These are phyloP conservation scores for Pardalotus punctatus DNA, from an alignment of 2,113 vertebrate species.

Conservation along the genomic window DNA sequence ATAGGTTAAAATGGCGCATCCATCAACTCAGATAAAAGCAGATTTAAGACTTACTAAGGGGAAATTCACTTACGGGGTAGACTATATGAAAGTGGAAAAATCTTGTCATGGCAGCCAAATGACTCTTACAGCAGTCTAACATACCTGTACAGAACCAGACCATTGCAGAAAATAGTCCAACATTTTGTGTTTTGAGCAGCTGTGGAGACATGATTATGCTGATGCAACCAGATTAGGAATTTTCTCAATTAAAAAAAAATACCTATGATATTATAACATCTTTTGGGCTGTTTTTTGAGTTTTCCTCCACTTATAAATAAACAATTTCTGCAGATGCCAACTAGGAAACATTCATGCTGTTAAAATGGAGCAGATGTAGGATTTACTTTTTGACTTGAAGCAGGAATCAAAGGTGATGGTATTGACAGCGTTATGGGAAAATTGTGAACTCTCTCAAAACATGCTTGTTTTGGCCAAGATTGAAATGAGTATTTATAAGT, in stretches of 20 bases:
- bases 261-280: not conserved
- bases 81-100: not conserved
- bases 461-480: not conserved
- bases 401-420: not conserved
- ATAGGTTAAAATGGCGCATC: slow-evolving; percentile 37
- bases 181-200: not conserved
- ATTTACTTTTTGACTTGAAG: not conserved
- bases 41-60: not conserved
- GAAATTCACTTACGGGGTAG: not conserved
- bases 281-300: not conserved
- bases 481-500: not conserved
- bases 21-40: slow-evolving; percentile 4
- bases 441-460: not conserved
- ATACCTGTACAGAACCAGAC: not conserved
- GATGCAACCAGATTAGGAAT: not conserved
- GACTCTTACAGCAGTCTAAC: not conserved
- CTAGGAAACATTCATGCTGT: not conserved
- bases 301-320: not conserved
- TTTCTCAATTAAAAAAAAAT: not conserved
- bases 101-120: not conserved
- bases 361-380: not conserved
- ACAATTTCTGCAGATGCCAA: not conserved
- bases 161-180: not conserved
- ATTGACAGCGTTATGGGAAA: not conserved
- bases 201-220: not conserved